Base-by-base conservation (phyloP, 2,113 vertebrate genomes). In the Todiramphus chloris region DNA sequence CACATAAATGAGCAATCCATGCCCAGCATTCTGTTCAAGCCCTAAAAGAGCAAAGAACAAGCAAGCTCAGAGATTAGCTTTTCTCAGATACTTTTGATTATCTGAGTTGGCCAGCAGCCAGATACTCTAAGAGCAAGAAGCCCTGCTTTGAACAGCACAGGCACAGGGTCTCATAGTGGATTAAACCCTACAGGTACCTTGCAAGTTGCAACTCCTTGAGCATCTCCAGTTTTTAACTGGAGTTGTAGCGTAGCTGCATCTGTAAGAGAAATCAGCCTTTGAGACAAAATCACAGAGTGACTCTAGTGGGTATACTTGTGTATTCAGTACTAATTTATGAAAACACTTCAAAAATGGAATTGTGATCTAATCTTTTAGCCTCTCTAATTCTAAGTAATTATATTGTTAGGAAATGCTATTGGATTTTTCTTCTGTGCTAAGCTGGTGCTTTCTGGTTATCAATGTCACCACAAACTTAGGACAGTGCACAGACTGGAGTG, bases 271-370 rank as follows among this genome's bases (percentile, higher is more conserved):
- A 81, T 78, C 68, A 56, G 27, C 37, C 41, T 44, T 44, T 17
- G 31, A 31, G 35, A 37, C 27, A 87, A 89, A 84, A 69, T 33
- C n/a, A 59, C 19, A 83, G 15, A 18, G 18, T 37, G 53, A 27
- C 20, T 84, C 10, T 53, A 35, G 19, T 44, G 18, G 4, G 3
- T 30, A 18, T 17, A 46, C 0, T 3, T 4, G 4, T 33, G 5
- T 64, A 41, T 83, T 68, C 7, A 7, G 13, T 25, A 88, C 33
- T 33, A 83, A 69, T 56, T 89, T 66, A 28, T 62, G 18, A 86
- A 33, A 89, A 66, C 0, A 0, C 27, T 83, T 83, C 30, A 64
- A 64, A 46, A 87, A 60, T 14, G 6, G 18, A 87, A 62, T 37
- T 66, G 17, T 35, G 24, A 87, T 19, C 41, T 90, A 78, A 76